Evolutionary conservation across 1,140 invertebrate species (phyloP), one percentile per base, ranked within the genome.

Genomic region (Lamellibrachia luymesi): DNA sequence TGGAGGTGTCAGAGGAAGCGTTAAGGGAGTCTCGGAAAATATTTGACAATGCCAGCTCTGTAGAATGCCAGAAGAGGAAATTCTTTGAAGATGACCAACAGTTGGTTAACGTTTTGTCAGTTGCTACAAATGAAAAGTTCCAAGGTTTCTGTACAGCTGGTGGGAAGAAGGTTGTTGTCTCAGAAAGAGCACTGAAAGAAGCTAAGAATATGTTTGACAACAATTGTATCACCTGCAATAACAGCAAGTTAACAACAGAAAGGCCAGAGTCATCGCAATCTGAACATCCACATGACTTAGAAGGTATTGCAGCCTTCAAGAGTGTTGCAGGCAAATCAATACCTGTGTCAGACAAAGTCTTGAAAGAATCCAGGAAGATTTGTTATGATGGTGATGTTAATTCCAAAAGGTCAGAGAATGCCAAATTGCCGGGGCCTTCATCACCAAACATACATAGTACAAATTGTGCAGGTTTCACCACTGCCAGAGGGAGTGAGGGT

Each of bases 151-250:
- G 17, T 49, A 91, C 90, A 51, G 90, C 90, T 27, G 50, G 13
- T 49, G 90, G 90, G 10, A 91, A 91, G 90, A 91, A 91, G 50
- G 25, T 91, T 13, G 25, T n/a, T 51, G 50, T 91, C 50, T 91
- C 90, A 10, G 90, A 91, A 25, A 50, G 27, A 2, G 90, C 90
- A 13, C 50, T 91, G 10, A 91, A 38, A 25, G 90, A 91, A 51
- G 90, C 90, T 51, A 91, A 51, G 50, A 91, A 49, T 50, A 49
- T 91, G 90, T 51, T 91, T 49, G 27, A 38, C 50, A 51, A 38
- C 17, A 13, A 49, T 91, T 13, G 49, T 91, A n/a, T 91, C 50
- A 51, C 13, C 50, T 49, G 50, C 22, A 38, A 91, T 13, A 50
- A 49, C 50, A 80, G 64, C 13, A 80, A 80, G 13, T 80, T 22